Percentiles rank a stretch among this genome's conserved stretches.
Conservation (phyloP, 2,888 invertebrate genomes). For the Ariolimax columbianus region DNA sequence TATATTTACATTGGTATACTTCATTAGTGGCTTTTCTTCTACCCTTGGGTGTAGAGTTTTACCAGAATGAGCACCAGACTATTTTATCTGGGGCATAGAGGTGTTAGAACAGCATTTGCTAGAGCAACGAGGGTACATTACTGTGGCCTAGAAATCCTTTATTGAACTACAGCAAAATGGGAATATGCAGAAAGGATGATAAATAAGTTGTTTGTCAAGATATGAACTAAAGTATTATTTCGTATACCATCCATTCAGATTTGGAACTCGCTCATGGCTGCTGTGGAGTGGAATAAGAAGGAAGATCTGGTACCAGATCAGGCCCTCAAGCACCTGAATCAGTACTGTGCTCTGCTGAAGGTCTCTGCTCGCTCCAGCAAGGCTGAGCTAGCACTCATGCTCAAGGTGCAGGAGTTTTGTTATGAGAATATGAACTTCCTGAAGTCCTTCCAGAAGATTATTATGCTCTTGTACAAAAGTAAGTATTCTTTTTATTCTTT, state of each 20-base stretch:
- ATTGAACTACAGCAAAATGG: no score
- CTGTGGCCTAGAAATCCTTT: no score
- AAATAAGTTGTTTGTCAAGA: no score
- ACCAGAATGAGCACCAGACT: no score
- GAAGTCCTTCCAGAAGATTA: slow-evolving; percentile 98
- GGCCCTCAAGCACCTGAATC: slow-evolving; percentile 84
- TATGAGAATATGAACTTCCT: slow-evolving; percentile 99
- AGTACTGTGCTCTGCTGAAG: slow-evolving; percentile 90
- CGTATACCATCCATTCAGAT: slow-evolving; percentile 81
- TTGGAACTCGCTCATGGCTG: slow-evolving; percentile 96
- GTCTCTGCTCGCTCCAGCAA: slow-evolving; percentile 91
- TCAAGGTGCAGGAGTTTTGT: slow-evolving; percentile 97
- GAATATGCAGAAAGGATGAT: no score
- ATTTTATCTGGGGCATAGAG: no score
- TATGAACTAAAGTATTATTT: neutral
- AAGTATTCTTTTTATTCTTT: no score
- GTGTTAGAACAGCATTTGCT: no score
- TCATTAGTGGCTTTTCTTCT: no score
- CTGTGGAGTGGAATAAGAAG: slow-evolving; percentile 98
- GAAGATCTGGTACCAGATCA: slow-evolving; percentile 97
- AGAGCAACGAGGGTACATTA: no score
- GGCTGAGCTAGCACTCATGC: slow-evolving; percentile 91
- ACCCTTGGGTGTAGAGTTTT: no score
- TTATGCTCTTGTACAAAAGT: slow-evolving; percentile 97
- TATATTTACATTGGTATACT: no score